Conservation (phyloP, 2,797 vertebrate species). For the Myotis findleyi region DNA sequence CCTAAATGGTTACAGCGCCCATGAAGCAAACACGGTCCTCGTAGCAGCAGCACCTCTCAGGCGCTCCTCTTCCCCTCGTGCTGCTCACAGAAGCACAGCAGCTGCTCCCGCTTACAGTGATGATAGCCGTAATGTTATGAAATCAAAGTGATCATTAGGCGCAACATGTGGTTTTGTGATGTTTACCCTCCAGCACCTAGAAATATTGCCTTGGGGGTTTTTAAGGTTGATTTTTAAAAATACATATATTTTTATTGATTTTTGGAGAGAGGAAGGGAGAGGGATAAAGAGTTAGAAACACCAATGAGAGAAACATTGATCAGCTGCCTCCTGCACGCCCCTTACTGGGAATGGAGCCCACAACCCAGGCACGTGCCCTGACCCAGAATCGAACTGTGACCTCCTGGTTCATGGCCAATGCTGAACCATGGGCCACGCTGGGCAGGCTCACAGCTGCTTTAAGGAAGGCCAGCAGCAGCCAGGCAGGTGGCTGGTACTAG, state of each 20-base stretch:
- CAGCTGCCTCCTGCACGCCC: no score
- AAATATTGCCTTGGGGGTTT: background rate
- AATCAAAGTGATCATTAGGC: background rate
- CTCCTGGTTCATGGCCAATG: no score
- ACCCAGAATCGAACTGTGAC: no score
- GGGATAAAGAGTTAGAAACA: no score
- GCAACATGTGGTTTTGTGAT: background rate
- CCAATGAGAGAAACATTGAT: no score
- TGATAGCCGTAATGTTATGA: background rate
- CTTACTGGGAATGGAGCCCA: no score
- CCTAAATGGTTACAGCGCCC: background rate
- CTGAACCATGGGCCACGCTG: no score
- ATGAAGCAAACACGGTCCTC: background rate
- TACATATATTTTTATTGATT: no score
- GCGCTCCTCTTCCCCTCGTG: background rate
- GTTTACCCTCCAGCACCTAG: background rate
- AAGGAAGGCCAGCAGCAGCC: background rate
- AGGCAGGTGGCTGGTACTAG: background rate
- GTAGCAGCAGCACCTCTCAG: background rate
- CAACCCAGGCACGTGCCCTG: no score
- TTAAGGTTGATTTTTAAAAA: background rate
- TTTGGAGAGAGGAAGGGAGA: no score
- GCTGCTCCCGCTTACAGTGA: background rate
- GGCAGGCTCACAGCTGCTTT: no score
- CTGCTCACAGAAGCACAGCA: background rate